Evolutionary conservation across 2,797 vertebrate genomes (phyloP).

Genomic region (Semotilus atromaculatus): DNA sequence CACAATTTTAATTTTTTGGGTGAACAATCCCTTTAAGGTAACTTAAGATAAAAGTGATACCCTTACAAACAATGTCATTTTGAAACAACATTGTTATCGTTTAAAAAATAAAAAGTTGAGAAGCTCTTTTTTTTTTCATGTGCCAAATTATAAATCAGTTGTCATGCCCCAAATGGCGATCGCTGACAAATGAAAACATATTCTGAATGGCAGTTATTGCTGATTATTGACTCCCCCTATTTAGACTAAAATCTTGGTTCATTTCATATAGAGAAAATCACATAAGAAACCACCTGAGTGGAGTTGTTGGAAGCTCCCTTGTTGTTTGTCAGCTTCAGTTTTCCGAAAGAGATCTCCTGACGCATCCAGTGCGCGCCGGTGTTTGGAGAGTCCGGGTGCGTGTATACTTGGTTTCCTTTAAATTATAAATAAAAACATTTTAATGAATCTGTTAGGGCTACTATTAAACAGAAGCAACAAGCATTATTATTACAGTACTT

Average conservation of each 20-base stretch:
- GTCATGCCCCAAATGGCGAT: no score
- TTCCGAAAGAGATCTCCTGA: constrained; percentile 98
- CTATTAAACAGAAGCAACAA: not conserved
- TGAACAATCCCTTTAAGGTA: not conserved
- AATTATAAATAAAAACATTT: constrained; percentile 38
- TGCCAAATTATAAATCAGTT: not conserved
- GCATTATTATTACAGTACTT: not conserved
- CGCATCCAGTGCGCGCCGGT: constrained; percentile 99
- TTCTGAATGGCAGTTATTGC: not conserved
- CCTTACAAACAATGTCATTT: no score
- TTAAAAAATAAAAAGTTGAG: no score
- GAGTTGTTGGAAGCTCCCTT: constrained; percentile 98
- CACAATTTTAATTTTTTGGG: no score
- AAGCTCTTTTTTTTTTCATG: not conserved
- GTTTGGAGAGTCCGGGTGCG: constrained; percentile 98
- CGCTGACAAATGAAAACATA: not conserved
- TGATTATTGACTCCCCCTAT: not conserved
- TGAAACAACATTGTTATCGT: not conserved
- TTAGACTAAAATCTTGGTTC: not conserved
- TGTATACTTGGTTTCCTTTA: constrained; percentile 92
- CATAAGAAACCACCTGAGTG: constrained; percentile 84
- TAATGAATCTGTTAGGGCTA: not conserved
- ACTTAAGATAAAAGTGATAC: not conserved
- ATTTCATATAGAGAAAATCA: not conserved
- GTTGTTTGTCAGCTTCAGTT: constrained; percentile 98